These are phyloP conservation scores for Idris sp. DNA, from an alignment of 1,140 invertebrate genomes.

Conservation along the genomic window DNA sequence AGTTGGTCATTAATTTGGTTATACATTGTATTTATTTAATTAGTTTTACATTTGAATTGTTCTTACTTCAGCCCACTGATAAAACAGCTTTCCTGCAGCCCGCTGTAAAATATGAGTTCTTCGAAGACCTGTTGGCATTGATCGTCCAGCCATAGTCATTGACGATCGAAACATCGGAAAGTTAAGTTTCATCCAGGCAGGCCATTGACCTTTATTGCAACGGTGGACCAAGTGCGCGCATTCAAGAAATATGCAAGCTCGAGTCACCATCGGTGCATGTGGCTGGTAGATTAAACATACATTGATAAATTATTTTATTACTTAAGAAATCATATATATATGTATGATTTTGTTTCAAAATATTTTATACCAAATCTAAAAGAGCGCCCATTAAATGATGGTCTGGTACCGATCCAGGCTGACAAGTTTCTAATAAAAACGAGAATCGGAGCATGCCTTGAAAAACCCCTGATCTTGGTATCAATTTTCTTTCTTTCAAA, in stretches of 20 bases:
- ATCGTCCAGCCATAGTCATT: conserved; percentile 80
- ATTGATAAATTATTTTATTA: no score
- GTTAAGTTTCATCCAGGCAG: conserved; percentile 94
- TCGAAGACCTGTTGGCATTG: conserved; percentile 81
- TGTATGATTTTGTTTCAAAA: no score
- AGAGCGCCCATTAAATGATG: conserved; percentile 96
- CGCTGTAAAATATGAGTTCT: conserved; percentile 91
- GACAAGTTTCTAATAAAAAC: conserved; percentile 95
- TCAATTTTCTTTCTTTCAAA: conserved; percentile 89
- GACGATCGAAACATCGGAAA: conserved; percentile 88
- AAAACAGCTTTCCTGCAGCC: conserved; percentile 96
- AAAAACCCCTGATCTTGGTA: conserved; percentile 85
- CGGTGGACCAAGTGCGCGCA: conserved; percentile 97
- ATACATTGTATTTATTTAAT: no score
- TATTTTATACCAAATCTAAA: conserved; percentile 96
- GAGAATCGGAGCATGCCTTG: conserved; percentile 90
- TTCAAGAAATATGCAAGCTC: conserved; percentile 94
- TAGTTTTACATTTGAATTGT: no score
- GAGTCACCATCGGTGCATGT: conserved; percentile 92
- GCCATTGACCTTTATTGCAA: conserved; percentile 99
- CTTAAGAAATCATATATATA: no score
- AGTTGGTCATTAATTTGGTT: no score
- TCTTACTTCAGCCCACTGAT: conserved; percentile 96
- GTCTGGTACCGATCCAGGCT: conserved; percentile 97
- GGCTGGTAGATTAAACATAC: no score